A percentile compares a stretch with the other conserved stretches of the same genome.
Evolutionary conservation across 1,140 invertebrate genomes (phyloP).

Genomic region (Drusus annulatus): DNA sequence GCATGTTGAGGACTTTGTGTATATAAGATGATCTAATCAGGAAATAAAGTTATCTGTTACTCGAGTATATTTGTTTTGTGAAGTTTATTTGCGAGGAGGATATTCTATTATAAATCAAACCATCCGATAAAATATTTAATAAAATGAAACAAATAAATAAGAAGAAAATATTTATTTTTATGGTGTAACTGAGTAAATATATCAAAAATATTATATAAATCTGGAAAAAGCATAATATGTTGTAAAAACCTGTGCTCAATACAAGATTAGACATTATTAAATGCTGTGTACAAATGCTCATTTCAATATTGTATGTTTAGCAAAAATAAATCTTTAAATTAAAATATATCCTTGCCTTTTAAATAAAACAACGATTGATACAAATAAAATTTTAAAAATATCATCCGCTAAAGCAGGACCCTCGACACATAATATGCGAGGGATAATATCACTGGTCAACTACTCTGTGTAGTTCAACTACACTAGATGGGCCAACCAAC

Average conservation of each 20-base stretch:
- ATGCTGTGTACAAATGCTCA: slow-evolving; percentile 44
- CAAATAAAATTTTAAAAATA: too few relatives aligned
- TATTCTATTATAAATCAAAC: slow-evolving; percentile 7
- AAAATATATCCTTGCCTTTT: slow-evolving; percentile 31
- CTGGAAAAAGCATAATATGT: slow-evolving; percentile 23
- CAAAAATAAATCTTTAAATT: slow-evolving; percentile 42
- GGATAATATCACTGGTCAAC: neutral
- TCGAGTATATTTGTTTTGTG: neutral
- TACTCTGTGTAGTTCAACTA: slow-evolving; percentile 7
- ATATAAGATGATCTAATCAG: slow-evolving; percentile 24
- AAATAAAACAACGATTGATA: slow-evolving; percentile 1
- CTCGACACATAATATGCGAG: neutral
- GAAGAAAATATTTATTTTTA: slow-evolving; percentile 46
- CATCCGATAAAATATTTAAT: slow-evolving; percentile 13
- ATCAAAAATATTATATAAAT: slow-evolving; percentile 46
- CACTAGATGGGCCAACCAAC: neutral
- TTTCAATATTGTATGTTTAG: slow-evolving; percentile 44
- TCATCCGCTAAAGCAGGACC: too few relatives aligned
- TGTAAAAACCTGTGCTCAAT: slow-evolving; percentile 42
- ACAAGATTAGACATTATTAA: slow-evolving; percentile 34
- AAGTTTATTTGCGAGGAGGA: neutral
- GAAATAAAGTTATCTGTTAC: slow-evolving; percentile 28
- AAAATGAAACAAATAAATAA: slow-evolving; percentile 32
- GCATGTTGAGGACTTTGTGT: slow-evolving; percentile 24
- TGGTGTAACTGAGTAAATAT: slow-evolving; percentile 40